Percentiles rank a stretch among this genome's conserved stretches.
Conservation (phyloP, 2,797 vertebrate species). For the Tragopan temminckii region DNA sequence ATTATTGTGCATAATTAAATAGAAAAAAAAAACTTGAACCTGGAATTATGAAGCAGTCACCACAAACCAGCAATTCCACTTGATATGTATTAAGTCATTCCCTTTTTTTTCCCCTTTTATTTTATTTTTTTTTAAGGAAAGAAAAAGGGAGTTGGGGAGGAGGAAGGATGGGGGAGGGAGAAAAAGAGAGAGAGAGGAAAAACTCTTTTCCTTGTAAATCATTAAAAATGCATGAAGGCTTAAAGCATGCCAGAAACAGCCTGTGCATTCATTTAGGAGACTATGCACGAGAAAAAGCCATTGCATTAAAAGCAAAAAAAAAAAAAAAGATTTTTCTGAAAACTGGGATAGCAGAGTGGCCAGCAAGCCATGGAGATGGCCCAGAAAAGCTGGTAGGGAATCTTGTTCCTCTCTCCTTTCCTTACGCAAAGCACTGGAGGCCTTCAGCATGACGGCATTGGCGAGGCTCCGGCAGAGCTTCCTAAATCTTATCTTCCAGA, state of each 20-base stretch:
- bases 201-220: conserved; percentile 92
- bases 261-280: conserved; percentile 85
- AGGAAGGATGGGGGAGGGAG: not conserved
- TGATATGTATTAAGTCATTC: conserved; percentile 93
- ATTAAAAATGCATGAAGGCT: conserved; percentile 96
- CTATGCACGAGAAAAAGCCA: conserved; percentile 73
- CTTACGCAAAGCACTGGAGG: rapidly evolving
- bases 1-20: conserved; percentile 94
- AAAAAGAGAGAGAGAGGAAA: conserved; percentile 79
- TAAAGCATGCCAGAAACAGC: conserved; percentile 87
- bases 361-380: conserved; percentile 3
- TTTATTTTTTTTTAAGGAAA: conserved; percentile 18
- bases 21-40: conserved; percentile 88
- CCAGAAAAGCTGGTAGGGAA: not conserved
- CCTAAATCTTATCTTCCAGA: conserved; percentile 11
- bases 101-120: conserved; percentile 23
- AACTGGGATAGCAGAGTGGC: conserved; percentile 18
- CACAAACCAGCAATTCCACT: conserved; percentile 89
- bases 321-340: conserved; percentile 77
- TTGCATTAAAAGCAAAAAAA: conserved; percentile 80
- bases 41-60: conserved; percentile 95
- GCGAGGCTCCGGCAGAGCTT: conserved; percentile 1
- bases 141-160: not conserved
- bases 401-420: not conserved
- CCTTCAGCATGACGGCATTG: not conserved